Evolutionary conservation across 2,113 vertebrate genomes (phyloP), one percentile per base, ranked within the genome.

Genomic region (Mirounga angustirostris): DNA sequence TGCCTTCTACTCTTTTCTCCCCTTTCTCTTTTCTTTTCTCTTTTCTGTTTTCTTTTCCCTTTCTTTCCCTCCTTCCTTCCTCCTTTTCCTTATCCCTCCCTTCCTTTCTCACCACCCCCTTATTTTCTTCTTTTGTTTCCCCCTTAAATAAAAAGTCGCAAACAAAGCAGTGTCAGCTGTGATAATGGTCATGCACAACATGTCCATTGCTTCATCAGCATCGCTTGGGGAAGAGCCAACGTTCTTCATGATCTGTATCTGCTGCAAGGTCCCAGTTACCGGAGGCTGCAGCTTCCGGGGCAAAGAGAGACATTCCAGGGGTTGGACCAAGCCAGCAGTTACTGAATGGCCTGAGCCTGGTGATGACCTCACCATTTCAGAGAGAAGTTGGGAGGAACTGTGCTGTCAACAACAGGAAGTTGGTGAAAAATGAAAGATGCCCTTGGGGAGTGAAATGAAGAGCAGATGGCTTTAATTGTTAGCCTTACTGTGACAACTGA

Each of bases 361-460:
- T 43, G 89, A 92, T 96, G 92, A 96, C 83, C 96, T 97, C 98
- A 98, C 97, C 95, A 92, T 97, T 98, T 96, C 96, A 98, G 98
- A 98, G 99, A 98, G 98, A 98, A 98, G 98, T 97, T 83, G 98
- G 98, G 99, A 99, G 98, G 99, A 99, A 99, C 98, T 98, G 95
- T 98, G 98, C 99, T 99, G 99, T 99, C 99, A 99, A 98, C 98
- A 97, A 98, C 99, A 99, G 99, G 99, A 99, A 99, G 98, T 99
- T 97, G 98, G 98, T 99, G 99, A 98, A 98, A 98, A 98, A 99
- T 94, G 99, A 98, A 97, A 92, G 67, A 96, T 98, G 97, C 98
- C 98, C 97, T 97, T 97, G 98, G 98, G 99, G 98, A 99, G 98
- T 90, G 96, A 98, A 98, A 98, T 95, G 98, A 97, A 97, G 98